A percentile compares a stretch with the other conserved stretches of the same genome.
These are phyloP conservation scores for Pygocentrus nattereri DNA, from an alignment of 2,797 vertebrate species.

Conservation along the genomic window DNA sequence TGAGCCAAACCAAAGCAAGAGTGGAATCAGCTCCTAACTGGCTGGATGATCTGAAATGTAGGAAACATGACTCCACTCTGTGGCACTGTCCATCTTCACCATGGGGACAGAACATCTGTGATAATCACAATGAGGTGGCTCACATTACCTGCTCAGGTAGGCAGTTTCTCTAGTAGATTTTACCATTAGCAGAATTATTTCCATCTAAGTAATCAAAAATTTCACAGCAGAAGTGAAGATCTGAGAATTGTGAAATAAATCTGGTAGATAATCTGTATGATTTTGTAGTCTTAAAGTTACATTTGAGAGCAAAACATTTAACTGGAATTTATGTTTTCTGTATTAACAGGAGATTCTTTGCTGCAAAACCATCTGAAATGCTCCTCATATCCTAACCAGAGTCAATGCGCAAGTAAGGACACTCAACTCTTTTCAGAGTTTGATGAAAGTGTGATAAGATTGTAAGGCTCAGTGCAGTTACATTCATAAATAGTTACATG, in stretches of 20 bases:
- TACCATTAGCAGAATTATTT: too few relatives aligned
- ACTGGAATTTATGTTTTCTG: not conserved
- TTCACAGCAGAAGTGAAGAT: too few relatives aligned
- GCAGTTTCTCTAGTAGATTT: not conserved
- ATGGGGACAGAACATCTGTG: constrained; percentile 43
- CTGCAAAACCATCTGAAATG: not conserved
- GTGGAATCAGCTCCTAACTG: constrained; percentile 43
- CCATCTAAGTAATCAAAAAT: too few relatives aligned
- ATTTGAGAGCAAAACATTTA: not conserved
- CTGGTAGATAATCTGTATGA: too few relatives aligned
- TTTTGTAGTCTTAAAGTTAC: too few relatives aligned
- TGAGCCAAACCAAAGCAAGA: not conserved
- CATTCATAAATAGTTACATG: too few relatives aligned
- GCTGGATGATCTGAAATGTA: constrained; percentile 41
- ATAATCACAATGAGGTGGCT: constrained; percentile 32
- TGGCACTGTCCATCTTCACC: constrained; percentile 54
- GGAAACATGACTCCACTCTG: constrained; percentile 42
- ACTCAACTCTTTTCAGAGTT: too few relatives aligned
- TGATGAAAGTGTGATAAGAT: too few relatives aligned
- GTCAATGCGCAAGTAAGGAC: constrained; percentile 24
- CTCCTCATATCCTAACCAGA: not conserved
- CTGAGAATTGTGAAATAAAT: too few relatives aligned
- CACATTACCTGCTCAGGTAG: constrained; percentile 44
- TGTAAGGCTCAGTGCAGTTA: too few relatives aligned
- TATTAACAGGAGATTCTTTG: not conserved